Conservation (phyloP, 2,888 invertebrate species). For the Epicampocera succincta region DNA sequence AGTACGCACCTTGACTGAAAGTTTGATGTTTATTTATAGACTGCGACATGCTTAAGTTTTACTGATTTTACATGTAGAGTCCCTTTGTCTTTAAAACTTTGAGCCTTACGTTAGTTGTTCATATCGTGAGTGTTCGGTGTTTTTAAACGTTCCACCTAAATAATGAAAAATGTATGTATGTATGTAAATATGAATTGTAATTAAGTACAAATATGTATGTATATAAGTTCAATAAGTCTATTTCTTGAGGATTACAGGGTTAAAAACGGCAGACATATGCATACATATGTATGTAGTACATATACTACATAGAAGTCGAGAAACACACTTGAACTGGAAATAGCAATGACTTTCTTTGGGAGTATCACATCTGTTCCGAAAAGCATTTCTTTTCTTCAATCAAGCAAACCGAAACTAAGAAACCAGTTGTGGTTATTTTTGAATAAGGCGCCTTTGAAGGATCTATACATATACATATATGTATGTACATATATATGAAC, state of each 20-base stretch:
- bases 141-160: slow-evolving; percentile 31
- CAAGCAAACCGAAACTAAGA: no score
- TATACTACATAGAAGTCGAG: no score
- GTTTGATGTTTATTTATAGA: slow-evolving; percentile 55
- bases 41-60: slow-evolving; percentile 66
- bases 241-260: no score
- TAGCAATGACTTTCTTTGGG: no score
- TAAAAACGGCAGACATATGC: no score
- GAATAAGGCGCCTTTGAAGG: no score
- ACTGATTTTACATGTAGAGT: slow-evolving; percentile 41
- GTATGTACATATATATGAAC: neutral
- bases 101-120: slow-evolving; percentile 58
- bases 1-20: slow-evolving; percentile 57
- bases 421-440: no score
- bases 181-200: neutral
- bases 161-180: neutral
- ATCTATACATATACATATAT: neutral
- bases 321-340: no score
- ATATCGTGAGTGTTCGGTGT: slow-evolving; percentile 43
- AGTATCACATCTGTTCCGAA: no score
- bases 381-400: no score
- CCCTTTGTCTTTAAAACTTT: slow-evolving; percentile 52
- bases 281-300: no score
- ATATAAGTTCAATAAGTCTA: no score
- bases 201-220: neutral